phyloP scores from a whole-genome alignment of 2,113 vertebrate species.

The Notechis scutatus region DNA sequence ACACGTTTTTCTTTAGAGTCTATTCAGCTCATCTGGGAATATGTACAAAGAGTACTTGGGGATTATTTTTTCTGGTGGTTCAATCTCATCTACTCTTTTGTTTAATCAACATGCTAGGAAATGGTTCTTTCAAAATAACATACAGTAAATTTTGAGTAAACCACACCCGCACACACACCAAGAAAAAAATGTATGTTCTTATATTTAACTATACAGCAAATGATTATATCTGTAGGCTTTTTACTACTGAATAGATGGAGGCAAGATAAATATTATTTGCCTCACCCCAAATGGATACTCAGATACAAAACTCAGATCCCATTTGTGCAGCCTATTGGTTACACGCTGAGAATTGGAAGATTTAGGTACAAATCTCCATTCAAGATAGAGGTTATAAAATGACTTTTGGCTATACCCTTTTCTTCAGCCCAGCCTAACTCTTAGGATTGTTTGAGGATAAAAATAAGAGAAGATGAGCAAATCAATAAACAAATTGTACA shows the following conservation, averaged over 20 bases:
- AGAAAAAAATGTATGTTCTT: background rate
- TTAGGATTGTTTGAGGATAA: background rate
- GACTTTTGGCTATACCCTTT: background rate
- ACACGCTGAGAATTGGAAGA: background rate
- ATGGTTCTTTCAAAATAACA: background rate
- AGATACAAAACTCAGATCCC: background rate
- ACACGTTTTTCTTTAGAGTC: conserved; percentile 14
- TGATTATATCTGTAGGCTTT: background rate
- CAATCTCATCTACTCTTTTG: background rate
- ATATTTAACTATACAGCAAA: background rate
- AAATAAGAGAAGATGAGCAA: background rate
- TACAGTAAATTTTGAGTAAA: background rate
- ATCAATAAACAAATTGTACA: background rate
- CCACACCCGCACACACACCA: background rate
- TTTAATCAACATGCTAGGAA: background rate
- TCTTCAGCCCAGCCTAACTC: background rate
- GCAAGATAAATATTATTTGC: background rate
- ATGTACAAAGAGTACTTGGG: background rate
- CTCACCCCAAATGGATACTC: background rate
- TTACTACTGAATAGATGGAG: background rate
- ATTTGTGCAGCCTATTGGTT: background rate
- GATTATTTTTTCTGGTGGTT: background rate
- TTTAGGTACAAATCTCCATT: background rate
- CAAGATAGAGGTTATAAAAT: background rate
- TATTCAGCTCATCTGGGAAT: conserved; percentile 22